Percentiles rank a stretch among this genome's conserved stretches.
phyloP scores from a whole-genome alignment of 1,140 invertebrate species.

The Ceratina calcarata region DNA sequence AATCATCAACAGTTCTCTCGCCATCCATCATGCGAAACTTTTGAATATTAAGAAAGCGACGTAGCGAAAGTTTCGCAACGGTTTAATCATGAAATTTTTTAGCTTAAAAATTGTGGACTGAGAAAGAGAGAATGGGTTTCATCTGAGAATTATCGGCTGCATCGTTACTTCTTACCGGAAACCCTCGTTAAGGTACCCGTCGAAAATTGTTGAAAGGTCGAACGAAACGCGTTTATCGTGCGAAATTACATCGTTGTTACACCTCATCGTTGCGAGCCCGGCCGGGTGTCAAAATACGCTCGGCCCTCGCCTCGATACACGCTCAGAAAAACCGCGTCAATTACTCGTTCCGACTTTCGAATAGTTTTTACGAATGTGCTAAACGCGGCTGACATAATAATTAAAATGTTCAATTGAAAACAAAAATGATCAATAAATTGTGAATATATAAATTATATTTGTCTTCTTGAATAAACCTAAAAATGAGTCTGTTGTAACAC shows the following conservation, averaged over 20 bases:
- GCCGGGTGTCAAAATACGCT: conserved; percentile 57
- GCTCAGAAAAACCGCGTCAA: background rate
- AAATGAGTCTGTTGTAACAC: background rate
- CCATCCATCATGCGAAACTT: too few relatives aligned
- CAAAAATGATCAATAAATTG: background rate
- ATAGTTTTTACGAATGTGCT: background rate
- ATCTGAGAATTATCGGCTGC: too few relatives aligned
- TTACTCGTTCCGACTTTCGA: background rate
- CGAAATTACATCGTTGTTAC: conserved; percentile 61
- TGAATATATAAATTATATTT: background rate
- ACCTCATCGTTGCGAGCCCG: background rate
- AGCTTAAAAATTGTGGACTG: too few relatives aligned
- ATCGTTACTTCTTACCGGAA: too few relatives aligned
- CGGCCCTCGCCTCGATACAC: conserved; percentile 11
- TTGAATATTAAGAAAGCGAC: too few relatives aligned
- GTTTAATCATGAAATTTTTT: too few relatives aligned
- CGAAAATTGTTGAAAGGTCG: conserved; percentile 55
- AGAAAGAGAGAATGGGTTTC: too few relatives aligned
- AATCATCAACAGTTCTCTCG: too few relatives aligned
- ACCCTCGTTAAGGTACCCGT: conserved; percentile 51
- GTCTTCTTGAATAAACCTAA: conserved; percentile 8
- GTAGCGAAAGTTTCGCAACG: too few relatives aligned
- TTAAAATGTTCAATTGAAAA: too few relatives aligned
- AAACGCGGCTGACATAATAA: background rate
- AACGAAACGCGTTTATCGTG: conserved; percentile 61